Evolutionary conservation across 2,888 invertebrate species (phyloP).

Genomic region (Creontiades dilutus): DNA sequence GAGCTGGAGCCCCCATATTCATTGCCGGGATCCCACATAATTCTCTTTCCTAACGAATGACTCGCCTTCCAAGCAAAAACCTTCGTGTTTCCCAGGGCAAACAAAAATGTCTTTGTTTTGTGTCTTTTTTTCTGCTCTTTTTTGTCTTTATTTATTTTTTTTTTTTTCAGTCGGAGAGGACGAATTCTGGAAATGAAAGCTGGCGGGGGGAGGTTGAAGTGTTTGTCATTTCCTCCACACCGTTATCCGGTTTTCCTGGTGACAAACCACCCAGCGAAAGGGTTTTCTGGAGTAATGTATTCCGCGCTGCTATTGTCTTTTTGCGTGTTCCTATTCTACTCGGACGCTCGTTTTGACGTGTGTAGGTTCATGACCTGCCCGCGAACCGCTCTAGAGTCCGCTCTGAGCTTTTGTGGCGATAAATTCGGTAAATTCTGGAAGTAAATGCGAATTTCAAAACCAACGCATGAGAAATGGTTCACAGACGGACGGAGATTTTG

Average conservation of each 20-base stretch:
- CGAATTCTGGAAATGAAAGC: conserved; percentile 1
- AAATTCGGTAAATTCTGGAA: too few relatives aligned
- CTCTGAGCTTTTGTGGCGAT: too few relatives aligned
- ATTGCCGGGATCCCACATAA: background rate
- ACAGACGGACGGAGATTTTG: too few relatives aligned
- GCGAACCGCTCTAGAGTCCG: background rate
- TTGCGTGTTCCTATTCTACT: conserved; percentile 6
- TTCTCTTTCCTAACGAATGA: conserved; percentile 15
- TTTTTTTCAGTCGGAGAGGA: background rate
- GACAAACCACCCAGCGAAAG: background rate
- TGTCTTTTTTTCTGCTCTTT: background rate
- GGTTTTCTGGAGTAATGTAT: conserved; percentile 2
- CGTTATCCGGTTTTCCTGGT: conserved; percentile 22
- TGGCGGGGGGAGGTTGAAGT: background rate
- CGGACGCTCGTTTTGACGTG: conserved; percentile 1
- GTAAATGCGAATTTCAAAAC: too few relatives aligned
- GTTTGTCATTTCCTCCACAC: background rate
- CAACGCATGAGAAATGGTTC: background rate
- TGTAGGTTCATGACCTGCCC: conserved; percentile 9
- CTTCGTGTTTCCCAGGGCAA: background rate
- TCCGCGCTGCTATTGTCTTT: background rate
- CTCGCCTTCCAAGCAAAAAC: conserved; percentile 36
- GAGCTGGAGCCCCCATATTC: background rate
- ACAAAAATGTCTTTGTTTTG: conserved; percentile 3
- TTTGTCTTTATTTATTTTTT: background rate